Percentiles rank a stretch among this genome's conserved stretches.
phyloP scores from a whole-genome alignment of 2,113 vertebrate species.

The Campylomormyrus numenius region DNA sequence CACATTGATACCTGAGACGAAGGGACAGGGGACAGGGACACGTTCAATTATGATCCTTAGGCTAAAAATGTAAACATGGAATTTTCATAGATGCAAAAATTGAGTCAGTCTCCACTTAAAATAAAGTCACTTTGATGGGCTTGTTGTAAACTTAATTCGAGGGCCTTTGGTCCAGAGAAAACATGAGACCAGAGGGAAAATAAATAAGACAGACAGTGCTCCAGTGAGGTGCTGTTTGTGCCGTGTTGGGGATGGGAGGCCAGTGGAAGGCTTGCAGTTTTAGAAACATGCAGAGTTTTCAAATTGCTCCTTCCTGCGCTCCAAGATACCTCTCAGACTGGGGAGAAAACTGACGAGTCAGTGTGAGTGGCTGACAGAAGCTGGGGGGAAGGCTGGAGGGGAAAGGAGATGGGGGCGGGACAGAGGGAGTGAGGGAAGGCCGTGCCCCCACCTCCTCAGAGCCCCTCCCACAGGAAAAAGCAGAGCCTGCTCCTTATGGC shows the following conservation, averaged over 20 bases:
- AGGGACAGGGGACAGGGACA: neutral
- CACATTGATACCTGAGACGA: neutral
- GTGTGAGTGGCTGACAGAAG: constrained; percentile 11
- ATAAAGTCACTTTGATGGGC: neutral
- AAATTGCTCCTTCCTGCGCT: neutral
- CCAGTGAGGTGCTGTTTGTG: neutral
- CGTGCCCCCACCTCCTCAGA: constrained; percentile 43
- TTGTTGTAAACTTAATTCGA: neutral
- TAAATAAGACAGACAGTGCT: neutral
- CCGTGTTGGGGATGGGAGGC: neutral
- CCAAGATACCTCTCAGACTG: constrained; percentile 29
- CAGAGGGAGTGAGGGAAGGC: constrained; percentile 45
- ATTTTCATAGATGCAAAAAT: neutral
- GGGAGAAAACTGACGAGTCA: neutral
- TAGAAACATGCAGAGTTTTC: neutral
- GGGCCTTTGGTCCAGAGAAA: neutral
- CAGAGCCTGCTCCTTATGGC: constrained; percentile 52
- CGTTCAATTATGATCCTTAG: neutral
- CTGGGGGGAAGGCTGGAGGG: neutral
- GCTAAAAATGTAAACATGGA: neutral
- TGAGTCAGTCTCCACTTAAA: neutral
- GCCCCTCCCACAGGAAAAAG: constrained; percentile 66
- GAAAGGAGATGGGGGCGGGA: neutral
- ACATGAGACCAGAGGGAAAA: neutral
- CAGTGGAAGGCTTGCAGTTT: neutral